Conservation (phyloP, 2,797 vertebrate species). For the Trematomus bernacchii region DNA sequence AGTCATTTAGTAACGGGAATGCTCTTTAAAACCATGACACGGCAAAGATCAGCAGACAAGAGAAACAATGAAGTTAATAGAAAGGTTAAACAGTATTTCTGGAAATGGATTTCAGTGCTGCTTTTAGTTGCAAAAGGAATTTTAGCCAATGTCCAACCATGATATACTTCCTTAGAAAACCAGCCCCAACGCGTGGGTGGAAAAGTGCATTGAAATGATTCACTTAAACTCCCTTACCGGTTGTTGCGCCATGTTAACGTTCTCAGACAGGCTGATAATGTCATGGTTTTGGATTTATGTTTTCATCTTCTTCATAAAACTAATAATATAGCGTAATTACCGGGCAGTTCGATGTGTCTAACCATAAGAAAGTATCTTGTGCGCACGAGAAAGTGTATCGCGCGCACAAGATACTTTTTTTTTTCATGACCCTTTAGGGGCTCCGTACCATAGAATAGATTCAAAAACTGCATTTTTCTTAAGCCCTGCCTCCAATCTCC, state of each 20-base stretch:
- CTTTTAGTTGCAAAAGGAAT: not conserved
- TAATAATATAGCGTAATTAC: too few species aligned
- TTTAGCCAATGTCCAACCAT: not conserved
- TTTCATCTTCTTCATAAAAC: too few species aligned
- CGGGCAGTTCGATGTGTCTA: too few species aligned
- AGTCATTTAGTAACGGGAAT: conserved; percentile 39
- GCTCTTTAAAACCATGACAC: not conserved
- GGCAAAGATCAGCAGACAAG: conserved; percentile 1
- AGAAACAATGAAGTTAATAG: conserved; percentile 9
- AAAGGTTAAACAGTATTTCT: not conserved
- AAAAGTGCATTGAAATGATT: not conserved
- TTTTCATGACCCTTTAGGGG: too few species aligned
- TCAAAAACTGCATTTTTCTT: too few species aligned
- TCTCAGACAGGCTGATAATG: not conserved
- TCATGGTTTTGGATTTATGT: too few species aligned
- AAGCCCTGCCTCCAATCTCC: too few species aligned
- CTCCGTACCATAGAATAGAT: too few species aligned
- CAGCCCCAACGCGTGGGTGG: not conserved
- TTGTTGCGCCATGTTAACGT: not conserved
- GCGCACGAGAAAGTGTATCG: too few species aligned
- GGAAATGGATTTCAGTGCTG: not conserved
- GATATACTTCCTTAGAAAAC: not conserved
- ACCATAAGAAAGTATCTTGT: too few species aligned
- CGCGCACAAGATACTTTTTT: too few species aligned
- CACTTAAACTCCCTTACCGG: not conserved